Evolutionary conservation across 2,113 vertebrate genomes (phyloP), one percentile per base, ranked within the genome.

Genomic region (Penelope pileata): DNA sequence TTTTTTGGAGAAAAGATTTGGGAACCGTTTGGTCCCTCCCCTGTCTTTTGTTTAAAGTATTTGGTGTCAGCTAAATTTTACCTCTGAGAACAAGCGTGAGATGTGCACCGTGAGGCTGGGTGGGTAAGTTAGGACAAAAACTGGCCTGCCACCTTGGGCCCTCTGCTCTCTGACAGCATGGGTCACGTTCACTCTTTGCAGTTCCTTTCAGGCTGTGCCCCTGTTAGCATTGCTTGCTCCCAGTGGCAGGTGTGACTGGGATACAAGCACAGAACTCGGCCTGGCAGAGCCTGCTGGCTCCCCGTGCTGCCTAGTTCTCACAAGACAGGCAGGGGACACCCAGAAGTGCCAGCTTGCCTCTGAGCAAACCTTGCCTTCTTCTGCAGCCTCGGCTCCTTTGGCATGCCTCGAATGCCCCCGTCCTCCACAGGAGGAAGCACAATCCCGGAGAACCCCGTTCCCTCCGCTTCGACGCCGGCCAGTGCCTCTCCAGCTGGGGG

Each of bases 391-490:
- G 95, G 98, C 78, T 97, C 99, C 98, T 98, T 98, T 94, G 99
- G 98, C 97, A 98, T 98, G 98, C 96, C 99, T 40, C 98, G 99
- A 56, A 97, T 98, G 96, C 98, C 99, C 29, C 98, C 99, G 6
- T 98, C 99, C 84, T 97, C 99, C 36, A 97, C 99, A 91, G 98
- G 99, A 92, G 98, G 98, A 97, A 99, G 98, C 98, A 98, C 98
- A 95, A 96, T 97, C 83, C 98, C 98, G 16, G 99, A 99, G 85
- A 98, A 97, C 64, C 98, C 98, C 63, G 93, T 98, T 96, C 98
- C 99, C 96, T 98, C 98, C 10, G 98, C 98, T 93, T 98, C 98
- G 93, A 98, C 98, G 88, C 98, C 98, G 78, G 96, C 95, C 95
- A 93, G 97, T 47, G 94, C 97, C 92, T 96, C 98, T 93, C 96